Base-by-base conservation (phyloP, 2,113 vertebrate genomes). In the Murina feae region DNA sequence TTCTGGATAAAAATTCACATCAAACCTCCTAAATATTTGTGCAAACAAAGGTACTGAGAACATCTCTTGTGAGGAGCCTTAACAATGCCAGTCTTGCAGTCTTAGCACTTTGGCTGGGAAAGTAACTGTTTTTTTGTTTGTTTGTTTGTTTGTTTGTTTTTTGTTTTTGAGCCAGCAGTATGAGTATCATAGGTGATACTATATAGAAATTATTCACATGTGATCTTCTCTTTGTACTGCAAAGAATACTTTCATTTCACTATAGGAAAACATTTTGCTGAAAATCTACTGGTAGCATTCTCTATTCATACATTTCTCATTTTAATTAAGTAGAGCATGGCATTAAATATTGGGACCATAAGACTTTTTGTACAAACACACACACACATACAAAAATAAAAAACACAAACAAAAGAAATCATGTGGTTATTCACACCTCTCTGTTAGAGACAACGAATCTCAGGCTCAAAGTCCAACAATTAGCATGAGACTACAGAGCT, bases 21-120 rank as follows among this genome's bases (percentile, higher is more conserved):
- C 39, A 78, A 75, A 39, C 35, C 6, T 63, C 4, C 25, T 89
- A 25, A 93, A 76, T 37, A 71, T 60, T n/a, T 68, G 16, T 82
- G 75, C 10, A 68, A 79, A 28, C 2, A 60, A 81, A 49, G 6
- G 16, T 66, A 66, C 5, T 74, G 35, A 51, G 47, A 86, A 58
- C 5, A 49, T 51, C 5, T 93, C 74, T 7, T 42, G 6, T 32
- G 44, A 49, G 28, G 42, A 88, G 10, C 6, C 78, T 90, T 30
- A 80, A 37, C 21, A 63, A 92, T 80, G 18, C 6, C 17, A 79
- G 0, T 71, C 84, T 89, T 94, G 71, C 14, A 75, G 0, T 71
- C 86, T 89, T 93, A 65, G 84, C 25, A 60, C 60, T 85, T 94
- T 86, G 83, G 47, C 89, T 86, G 42, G 84, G 95, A 89, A 95